These are phyloP conservation scores for Megathymus violae DNA, from an alignment of 1,140 invertebrate genomes.

Conservation along the genomic window DNA sequence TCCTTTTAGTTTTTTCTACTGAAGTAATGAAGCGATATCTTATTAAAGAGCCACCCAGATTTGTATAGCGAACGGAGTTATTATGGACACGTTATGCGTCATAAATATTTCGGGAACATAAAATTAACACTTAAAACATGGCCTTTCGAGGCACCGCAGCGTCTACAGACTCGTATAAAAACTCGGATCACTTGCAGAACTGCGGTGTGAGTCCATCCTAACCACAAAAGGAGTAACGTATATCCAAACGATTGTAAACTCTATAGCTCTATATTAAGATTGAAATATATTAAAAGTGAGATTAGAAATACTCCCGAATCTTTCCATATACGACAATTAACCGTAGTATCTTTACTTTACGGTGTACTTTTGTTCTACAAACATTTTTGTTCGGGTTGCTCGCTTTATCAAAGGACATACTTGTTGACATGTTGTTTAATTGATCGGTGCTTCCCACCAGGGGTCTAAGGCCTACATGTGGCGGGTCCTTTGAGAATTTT, in stretches of 20 bases:
- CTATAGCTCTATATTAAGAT: constrained; percentile 39
- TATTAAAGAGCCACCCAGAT: constrained; percentile 78
- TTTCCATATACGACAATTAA: constrained; percentile 49
- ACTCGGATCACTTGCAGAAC: constrained; percentile 76
- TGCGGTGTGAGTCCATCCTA: constrained; percentile 46
- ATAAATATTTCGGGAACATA: constrained; percentile 83
- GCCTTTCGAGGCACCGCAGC: constrained; percentile 77
- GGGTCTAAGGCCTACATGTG: constrained; percentile 70
- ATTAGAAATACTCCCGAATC: constrained; percentile 22
- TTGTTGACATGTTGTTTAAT: constrained; percentile 84
- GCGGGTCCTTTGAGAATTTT: constrained; percentile 80
- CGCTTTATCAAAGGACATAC: constrained; percentile 76
- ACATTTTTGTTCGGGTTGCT: constrained; percentile 54
- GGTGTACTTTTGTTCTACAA: constrained; percentile 56
- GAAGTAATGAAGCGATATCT: constrained; percentile 76
- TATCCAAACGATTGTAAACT: constrained; percentile 24
- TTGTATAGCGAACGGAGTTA: constrained; percentile 74
- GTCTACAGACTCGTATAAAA: constrained; percentile 76
- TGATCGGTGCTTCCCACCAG: constrained; percentile 79
- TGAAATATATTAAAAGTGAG: neutral
- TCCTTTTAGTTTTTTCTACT: constrained; percentile 2
- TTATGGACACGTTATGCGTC: constrained; percentile 80
- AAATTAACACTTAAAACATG: constrained; percentile 83
- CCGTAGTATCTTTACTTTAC: constrained; percentile 64
- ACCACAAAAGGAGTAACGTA: constrained; percentile 43